Conservation (phyloP, 2,888 invertebrate genomes). For the Limenitis arthemis region DNA sequence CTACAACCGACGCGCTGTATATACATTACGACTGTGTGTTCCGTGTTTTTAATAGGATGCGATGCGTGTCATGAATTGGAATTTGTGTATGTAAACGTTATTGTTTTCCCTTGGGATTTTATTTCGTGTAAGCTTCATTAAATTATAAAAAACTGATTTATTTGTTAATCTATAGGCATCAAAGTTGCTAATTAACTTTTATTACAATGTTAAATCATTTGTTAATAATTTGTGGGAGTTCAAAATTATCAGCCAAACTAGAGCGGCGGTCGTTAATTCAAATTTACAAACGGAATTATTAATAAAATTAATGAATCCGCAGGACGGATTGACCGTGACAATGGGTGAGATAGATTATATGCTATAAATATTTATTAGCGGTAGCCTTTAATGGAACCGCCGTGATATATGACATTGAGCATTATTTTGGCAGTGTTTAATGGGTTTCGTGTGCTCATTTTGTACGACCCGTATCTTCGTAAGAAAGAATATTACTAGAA, state of each 20-base stretch:
- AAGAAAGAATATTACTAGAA: no score
- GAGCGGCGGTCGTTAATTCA: slow-evolving; percentile 10
- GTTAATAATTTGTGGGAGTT: neutral
- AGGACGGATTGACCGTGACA: slow-evolving; percentile 32
- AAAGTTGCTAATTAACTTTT: neutral
- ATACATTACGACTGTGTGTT: slow-evolving; percentile 47
- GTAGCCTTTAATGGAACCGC: slow-evolving; percentile 32
- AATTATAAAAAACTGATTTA: slow-evolving; percentile 3
- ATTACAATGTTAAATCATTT: neutral
- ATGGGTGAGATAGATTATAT: slow-evolving; percentile 33
- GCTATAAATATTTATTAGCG: slow-evolving; percentile 46
- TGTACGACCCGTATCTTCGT: neutral
- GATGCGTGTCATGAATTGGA: slow-evolving; percentile 60
- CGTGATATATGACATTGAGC: slow-evolving; percentile 34
- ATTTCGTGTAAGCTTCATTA: slow-evolving; percentile 42
- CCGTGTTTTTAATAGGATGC: slow-evolving; percentile 52
- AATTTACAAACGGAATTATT: slow-evolving; percentile 14
- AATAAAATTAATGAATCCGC: slow-evolving; percentile 16
- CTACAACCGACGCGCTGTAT: slow-evolving; percentile 38
- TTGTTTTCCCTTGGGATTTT: slow-evolving; percentile 52
- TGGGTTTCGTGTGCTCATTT: slow-evolving; percentile 16
- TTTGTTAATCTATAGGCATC: neutral
- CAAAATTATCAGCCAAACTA: neutral
- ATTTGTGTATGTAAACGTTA: slow-evolving; percentile 55
- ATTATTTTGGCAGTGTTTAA: slow-evolving; percentile 31